phyloP scores from a whole-genome alignment of 2,888 invertebrate genomes.

The Chaetogeoica ovagalla region DNA sequence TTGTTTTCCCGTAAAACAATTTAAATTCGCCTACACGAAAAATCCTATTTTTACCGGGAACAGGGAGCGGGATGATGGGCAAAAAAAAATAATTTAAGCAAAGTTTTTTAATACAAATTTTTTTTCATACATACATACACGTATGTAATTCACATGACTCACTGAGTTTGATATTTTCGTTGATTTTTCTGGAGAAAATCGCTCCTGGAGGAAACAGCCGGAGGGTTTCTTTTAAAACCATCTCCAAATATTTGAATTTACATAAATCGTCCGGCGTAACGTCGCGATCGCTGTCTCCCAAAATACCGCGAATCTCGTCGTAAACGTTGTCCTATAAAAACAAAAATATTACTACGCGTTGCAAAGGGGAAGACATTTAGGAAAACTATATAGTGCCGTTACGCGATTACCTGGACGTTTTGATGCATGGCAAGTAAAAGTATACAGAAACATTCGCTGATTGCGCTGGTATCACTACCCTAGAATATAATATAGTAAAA shows the following conservation, averaged over 20 bases:
- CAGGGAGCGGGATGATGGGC: too few relatives aligned
- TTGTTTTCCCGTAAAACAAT: too few relatives aligned
- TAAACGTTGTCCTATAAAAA: constrained; percentile 54
- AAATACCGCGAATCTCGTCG: constrained; percentile 54
- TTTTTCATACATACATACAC: not conserved
- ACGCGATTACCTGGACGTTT: constrained; percentile 57
- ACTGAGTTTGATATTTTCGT: constrained; percentile 54
- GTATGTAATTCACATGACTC: constrained; percentile 18
- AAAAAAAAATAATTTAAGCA: too few relatives aligned
- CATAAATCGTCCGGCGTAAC: constrained; percentile 61
- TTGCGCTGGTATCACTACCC: constrained; percentile 58
- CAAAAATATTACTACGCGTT: not conserved
- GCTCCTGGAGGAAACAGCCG: constrained; percentile 55
- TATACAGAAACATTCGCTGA: constrained; percentile 57
- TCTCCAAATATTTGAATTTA: constrained; percentile 54
- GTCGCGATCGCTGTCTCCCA: constrained; percentile 57
- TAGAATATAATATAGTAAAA: constrained; percentile 33
- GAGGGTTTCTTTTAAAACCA: constrained; percentile 55
- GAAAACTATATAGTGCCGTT: not conserved
- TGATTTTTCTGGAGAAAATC: constrained; percentile 54
- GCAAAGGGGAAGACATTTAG: not conserved
- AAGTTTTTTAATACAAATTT: not conserved
- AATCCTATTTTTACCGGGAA: too few relatives aligned
- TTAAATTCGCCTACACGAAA: too few relatives aligned
- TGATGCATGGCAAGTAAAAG: constrained; percentile 57